Evolutionary conservation across 2,113 vertebrate genomes (phyloP).

Genomic region (Miniopterus natalensis): DNA sequence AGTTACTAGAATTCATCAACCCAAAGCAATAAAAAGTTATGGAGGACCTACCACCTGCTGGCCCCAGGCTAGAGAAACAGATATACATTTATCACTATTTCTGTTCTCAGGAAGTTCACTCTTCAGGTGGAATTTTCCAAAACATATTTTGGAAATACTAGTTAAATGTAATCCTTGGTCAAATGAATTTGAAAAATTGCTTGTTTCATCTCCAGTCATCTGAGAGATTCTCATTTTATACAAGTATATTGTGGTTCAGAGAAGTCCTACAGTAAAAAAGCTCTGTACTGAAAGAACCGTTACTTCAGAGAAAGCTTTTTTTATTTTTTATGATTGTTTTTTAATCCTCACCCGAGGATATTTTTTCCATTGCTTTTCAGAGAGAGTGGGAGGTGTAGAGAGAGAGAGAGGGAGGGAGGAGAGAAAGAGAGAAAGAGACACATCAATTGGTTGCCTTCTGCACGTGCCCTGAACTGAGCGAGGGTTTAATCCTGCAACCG

Average conservation of each 20-base stretch:
- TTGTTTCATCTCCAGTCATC: neutral
- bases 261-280: neutral
- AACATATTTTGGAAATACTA: neutral
- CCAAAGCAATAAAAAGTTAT: conserved; percentile 32
- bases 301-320: neutral
- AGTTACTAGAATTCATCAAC: conserved; percentile 30
- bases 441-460: too few relatives aligned
- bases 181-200: neutral
- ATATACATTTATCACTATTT: neutral
- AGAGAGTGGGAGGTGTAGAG: too few relatives aligned
- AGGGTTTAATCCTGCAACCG: too few relatives aligned
- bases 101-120: neutral
- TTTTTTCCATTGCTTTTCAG: too few relatives aligned
- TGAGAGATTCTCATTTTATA: neutral
- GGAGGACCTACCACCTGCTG: neutral
- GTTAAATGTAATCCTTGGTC: neutral
- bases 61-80: neutral
- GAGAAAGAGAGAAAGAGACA: too few relatives aligned
- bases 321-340: too few relatives aligned
- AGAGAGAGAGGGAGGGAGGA: too few relatives aligned
- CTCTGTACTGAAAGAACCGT: neutral
- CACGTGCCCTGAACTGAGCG: too few relatives aligned
- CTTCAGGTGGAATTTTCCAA: neutral
- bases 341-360: too few relatives aligned
- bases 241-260: neutral